These are phyloP conservation scores for Lanius collurio DNA, from an alignment of 2,113 vertebrate species.

Conservation along the genomic window DNA sequence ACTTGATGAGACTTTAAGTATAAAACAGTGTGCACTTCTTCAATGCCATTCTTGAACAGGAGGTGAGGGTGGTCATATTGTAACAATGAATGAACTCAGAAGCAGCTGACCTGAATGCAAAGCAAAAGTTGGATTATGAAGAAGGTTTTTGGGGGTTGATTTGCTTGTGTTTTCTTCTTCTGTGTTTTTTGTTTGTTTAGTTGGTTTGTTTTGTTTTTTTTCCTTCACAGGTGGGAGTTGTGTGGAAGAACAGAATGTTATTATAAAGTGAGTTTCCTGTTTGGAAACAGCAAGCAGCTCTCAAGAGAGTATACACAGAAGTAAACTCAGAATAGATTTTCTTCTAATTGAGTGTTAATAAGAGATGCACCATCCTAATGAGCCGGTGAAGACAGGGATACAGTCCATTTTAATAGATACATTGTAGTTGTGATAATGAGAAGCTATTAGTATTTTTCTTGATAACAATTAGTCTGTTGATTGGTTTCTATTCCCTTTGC, in stretches of 20 bases:
- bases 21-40: neutral
- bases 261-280: neutral
- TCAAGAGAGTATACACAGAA: neutral
- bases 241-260: neutral
- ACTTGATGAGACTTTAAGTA: neutral
- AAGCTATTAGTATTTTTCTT: slow-evolving; percentile 46
- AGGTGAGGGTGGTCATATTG: neutral
- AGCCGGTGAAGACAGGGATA: neutral
- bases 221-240: no score
- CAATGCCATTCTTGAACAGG: neutral
- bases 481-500: neutral
- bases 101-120: neutral
- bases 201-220: neutral
- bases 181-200: neutral
- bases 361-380: neutral
- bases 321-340: neutral
- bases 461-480: slow-evolving; percentile 34
- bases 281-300: neutral
- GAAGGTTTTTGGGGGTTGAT: neutral
- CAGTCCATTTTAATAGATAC: neutral
- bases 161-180: neutral
- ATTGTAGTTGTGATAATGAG: slow-evolving; percentile 14
- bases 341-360: neutral
- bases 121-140: neutral
- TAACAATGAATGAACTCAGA: neutral